These are phyloP conservation scores for Tachysurus fulvidraco DNA, from an alignment of 2,113 vertebrate species.

Conservation along the genomic window DNA sequence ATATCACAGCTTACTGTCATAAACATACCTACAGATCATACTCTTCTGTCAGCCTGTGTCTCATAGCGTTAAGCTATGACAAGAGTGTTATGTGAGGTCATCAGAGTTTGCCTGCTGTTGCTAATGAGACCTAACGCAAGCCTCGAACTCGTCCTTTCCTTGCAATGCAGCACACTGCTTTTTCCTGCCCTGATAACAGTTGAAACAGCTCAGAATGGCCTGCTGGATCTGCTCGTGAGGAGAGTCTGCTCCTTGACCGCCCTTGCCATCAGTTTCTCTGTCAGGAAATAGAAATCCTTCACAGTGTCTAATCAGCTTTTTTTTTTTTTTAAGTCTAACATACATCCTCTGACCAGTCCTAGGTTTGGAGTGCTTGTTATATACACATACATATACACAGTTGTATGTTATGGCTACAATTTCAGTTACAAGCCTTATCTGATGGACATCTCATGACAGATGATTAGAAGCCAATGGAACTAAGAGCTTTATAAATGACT, in stretches of 20 bases:
- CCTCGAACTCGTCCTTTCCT: conserved; percentile 54
- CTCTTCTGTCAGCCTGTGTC: conserved; percentile 40
- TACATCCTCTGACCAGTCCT: conserved; percentile 58
- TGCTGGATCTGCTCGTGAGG: conserved; percentile 30
- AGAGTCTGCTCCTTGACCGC: conserved; percentile 67
- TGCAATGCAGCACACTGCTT: conserved; percentile 65
- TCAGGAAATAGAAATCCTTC: conserved; percentile 68
- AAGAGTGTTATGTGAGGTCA: conserved; percentile 43
- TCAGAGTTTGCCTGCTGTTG: conserved; percentile 2
- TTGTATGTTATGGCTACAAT: conserved; percentile 41
- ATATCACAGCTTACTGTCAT: conserved; percentile 20
- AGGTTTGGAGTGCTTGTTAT: conserved; percentile 43
- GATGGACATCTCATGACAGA: conserved; percentile 40
- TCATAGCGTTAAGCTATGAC: conserved; percentile 18
- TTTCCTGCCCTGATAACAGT: conserved; percentile 77
- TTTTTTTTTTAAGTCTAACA: conserved; percentile 49
- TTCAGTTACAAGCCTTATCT: conserved; percentile 39
- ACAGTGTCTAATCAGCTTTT: conserved; percentile 68
- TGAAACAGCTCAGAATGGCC: conserved; percentile 62
- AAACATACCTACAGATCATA: conserved; percentile 32
- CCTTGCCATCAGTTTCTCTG: conserved; percentile 59
- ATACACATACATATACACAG: conserved; percentile 36
- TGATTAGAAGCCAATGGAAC: conserved; percentile 43
- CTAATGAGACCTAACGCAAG: conserved; percentile 14
- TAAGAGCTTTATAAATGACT: conserved; percentile 53